Percentiles rank a stretch among this genome's conserved stretches.
Evolutionary conservation across 2,888 invertebrate genomes (phyloP).

Genomic region (Dryococelus australis): DNA sequence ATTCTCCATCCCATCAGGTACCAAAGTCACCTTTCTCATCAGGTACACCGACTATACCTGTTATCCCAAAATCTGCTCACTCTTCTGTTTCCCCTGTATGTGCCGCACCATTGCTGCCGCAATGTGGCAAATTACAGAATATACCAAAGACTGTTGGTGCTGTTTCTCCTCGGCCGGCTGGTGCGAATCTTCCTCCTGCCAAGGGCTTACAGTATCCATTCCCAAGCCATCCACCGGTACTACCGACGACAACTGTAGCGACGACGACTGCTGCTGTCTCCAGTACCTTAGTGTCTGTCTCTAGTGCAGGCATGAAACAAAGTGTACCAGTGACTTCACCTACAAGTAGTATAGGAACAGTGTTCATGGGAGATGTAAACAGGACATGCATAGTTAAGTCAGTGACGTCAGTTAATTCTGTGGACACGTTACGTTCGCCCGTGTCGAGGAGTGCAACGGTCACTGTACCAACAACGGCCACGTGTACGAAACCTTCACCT

Average conservation of each 20-base stretch:
- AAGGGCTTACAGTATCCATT: slow-evolving; percentile 79
- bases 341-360: slow-evolving; percentile 44
- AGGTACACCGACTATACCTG: slow-evolving; percentile 41
- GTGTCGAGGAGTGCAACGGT: slow-evolving; percentile 30
- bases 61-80: slow-evolving; percentile 33
- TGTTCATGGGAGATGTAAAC: slow-evolving; percentile 34
- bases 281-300: slow-evolving; percentile 37
- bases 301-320: slow-evolving; percentile 36
- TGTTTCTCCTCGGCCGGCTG: slow-evolving; percentile 37
- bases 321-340: slow-evolving; percentile 38
- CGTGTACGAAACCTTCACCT: slow-evolving; percentile 40
- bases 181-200: slow-evolving; percentile 56
- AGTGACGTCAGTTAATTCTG: background rate
- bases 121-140: slow-evolving; percentile 33
- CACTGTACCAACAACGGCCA: slow-evolving; percentile 40
- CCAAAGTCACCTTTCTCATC: slow-evolving; percentile 45
- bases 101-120: slow-evolving; percentile 35
- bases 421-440: slow-evolving; percentile 30
- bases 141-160: slow-evolving; percentile 41
- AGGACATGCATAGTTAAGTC: slow-evolving; percentile 40
- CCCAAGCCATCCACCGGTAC: slow-evolving; percentile 75
- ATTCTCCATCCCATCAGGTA: slow-evolving; percentile 40
- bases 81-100: slow-evolving; percentile 39
- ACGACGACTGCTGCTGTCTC: slow-evolving; percentile 49
- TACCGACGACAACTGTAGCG: slow-evolving; percentile 53